These are phyloP conservation scores for Anas platyrhynchos DNA, from an alignment of 2,113 vertebrate species.

Conservation along the genomic window DNA sequence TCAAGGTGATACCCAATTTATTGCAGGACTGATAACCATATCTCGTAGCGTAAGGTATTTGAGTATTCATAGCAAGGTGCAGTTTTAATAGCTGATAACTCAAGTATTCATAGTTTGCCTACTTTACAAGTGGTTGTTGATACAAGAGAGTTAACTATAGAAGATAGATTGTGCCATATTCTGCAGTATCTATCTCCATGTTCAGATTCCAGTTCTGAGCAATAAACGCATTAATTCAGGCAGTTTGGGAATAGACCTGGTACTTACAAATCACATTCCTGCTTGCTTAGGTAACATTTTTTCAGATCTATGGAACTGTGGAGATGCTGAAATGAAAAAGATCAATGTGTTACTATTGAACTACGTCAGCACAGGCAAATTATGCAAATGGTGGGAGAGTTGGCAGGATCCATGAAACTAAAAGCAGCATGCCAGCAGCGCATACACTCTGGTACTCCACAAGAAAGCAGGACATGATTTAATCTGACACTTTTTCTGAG, in stretches of 20 bases:
- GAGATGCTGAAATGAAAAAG: background rate
- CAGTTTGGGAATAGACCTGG: background rate
- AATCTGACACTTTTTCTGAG: background rate
- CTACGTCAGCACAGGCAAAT: background rate
- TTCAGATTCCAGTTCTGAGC: background rate
- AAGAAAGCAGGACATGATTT: background rate
- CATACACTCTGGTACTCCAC: background rate
- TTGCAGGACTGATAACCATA: background rate
- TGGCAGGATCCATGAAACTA: background rate
- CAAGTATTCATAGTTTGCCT: background rate
- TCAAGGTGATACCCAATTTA: background rate
- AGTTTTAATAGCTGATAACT: background rate
- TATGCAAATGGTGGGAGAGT: background rate
- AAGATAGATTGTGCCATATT: background rate
- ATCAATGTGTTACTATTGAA: background rate
- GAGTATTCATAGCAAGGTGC: background rate
- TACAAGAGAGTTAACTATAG: background rate
- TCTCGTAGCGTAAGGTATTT: background rate
- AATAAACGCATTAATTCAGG: background rate
- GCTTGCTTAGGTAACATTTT: background rate
- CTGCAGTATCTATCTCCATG: background rate
- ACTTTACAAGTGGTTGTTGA: background rate
- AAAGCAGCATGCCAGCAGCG: background rate
- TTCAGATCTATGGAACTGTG: background rate
- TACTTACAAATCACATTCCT: background rate